phyloP scores from a whole-genome alignment of 1,140 invertebrate genomes.

The Scylla paramamosain region DNA sequence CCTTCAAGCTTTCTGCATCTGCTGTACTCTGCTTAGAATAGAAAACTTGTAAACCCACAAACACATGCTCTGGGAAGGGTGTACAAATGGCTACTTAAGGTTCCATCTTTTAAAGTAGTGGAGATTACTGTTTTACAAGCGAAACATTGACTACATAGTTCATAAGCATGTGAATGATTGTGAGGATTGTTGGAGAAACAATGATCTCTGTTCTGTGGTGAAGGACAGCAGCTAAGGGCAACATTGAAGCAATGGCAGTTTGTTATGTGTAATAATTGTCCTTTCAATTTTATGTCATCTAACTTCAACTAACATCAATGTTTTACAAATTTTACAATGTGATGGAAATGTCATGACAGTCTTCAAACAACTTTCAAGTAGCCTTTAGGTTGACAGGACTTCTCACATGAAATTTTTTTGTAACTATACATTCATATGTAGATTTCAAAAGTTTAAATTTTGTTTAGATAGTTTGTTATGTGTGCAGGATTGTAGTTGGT shows the following conservation, averaged over 20 bases:
- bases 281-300: constrained; percentile 4
- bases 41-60: background rate
- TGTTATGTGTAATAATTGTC: background rate
- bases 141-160: background rate
- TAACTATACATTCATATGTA: background rate
- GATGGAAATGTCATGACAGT: background rate
- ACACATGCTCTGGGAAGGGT: background rate
- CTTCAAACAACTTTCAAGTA: background rate
- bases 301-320: background rate
- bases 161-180: background rate
- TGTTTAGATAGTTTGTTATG: background rate
- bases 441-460: background rate
- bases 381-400: background rate
- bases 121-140: too few species aligned
- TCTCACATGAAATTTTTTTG: background rate
- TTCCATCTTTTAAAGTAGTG: too few species aligned
- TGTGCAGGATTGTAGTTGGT: background rate
- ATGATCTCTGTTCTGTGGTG: too few species aligned
- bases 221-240: background rate
- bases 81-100: background rate
- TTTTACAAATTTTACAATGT: background rate
- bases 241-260: background rate
- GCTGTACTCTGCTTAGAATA: background rate
- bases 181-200: too few species aligned
- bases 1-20: background rate